Percentiles rank a stretch among this genome's conserved stretches.
phyloP scores from a whole-genome alignment of 2,797 vertebrate genomes.

The Lepilemur septentrionalis region DNA sequence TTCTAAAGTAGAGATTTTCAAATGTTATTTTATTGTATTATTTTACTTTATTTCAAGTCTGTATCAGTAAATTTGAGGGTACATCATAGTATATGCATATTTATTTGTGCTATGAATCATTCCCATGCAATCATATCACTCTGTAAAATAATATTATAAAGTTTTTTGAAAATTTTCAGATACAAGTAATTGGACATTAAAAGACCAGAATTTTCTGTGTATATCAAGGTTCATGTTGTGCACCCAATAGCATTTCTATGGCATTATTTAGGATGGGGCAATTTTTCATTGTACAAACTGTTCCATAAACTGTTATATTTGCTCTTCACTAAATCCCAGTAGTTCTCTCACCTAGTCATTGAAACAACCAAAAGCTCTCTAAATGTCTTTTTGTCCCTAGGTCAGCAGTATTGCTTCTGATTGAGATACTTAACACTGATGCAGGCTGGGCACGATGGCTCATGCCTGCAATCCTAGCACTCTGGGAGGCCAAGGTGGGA shows the following conservation, averaged over 20 bases:
- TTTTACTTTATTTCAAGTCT: background rate
- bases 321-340: background rate
- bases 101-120: background rate
- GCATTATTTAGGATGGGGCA: background rate
- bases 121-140: background rate
- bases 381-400: background rate
- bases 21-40: background rate
- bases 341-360: background rate
- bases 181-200: background rate
- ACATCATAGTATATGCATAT: background rate
- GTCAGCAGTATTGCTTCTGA: background rate
- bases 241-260: rapidly evolving
- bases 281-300: background rate
- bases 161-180: background rate
- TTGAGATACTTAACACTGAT: background rate
- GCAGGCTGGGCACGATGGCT: too few species aligned
- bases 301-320: background rate
- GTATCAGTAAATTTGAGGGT: background rate
- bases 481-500: too few species aligned
- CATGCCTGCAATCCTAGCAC: too few species aligned
- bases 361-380: rapidly evolving
- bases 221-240: background rate
- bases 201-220: background rate
- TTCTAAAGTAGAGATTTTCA: background rate
- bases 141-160: background rate